Evolutionary conservation across 1,140 invertebrate species (phyloP), one percentile per base, ranked within the genome.

Genomic region (Drosophila sp.): DNA sequence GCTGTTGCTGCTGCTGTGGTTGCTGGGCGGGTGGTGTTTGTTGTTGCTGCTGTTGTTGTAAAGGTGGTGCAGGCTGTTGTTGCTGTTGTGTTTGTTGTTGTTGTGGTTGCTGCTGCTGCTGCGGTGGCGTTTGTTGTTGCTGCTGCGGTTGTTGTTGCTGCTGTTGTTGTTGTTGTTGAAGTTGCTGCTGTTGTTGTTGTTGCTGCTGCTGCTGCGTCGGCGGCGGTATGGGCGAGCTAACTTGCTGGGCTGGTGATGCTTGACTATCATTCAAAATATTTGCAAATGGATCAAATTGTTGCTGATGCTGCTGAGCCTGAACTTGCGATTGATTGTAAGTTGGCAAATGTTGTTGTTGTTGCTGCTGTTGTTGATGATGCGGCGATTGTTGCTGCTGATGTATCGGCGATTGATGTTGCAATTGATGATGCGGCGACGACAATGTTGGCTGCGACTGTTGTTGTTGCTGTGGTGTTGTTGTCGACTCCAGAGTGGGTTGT

Each of bases 251-350:
- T 60, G 70, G 11, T 41, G 73, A 23, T 8, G 67, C 25, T 58
- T 77, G 79, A 32, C 65, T 62, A 5, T 76, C 66, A 23, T 60
- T 62, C 30, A 85, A 4, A 10, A 86, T 76, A 54, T 89, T 89
- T 1, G 83, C 72, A 62, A 91, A 85, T 1, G 90, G 69, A 72
- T 90, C 80, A 84, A 91, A 91, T 40, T 90, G 86, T 58, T 74
- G 90, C 35, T 85, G 76, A 23, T 76, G 79, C 3, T 72, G 76
- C 7, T 77, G 79, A 32, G 75, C 66, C 27, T 72, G 71, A 3
- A 62, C 62, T 29, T 74, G 72, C 27, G 74, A 80, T 75, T 75
- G 78, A 63, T 90, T 64, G 63, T 93, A 92, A 47, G 67, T 85
- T 38, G 82, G 75, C 33, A 85, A 30, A 66, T 73, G 76, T 50